Evolutionary conservation across 2,888 invertebrate species (phyloP), one percentile per base, ranked within the genome.

Genomic region (Adineta ricciae): DNA sequence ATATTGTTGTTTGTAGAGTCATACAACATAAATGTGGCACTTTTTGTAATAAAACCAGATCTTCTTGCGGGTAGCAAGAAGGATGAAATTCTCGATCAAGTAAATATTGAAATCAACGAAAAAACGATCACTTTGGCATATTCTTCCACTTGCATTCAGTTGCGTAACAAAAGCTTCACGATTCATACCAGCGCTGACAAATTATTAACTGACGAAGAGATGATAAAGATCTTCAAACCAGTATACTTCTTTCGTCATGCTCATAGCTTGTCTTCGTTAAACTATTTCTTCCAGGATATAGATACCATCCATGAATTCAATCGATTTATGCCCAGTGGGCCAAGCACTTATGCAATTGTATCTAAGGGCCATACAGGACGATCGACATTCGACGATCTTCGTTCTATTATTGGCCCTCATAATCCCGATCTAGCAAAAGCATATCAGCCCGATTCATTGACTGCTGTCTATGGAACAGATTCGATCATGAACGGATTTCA

Each of bases 311-410:
- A 90, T 24, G 89, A 90, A n/a, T 86, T 90, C 49, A 87, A 90
- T 38, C 87, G 87, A 73, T 90, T 88, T 86, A 90, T 91, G 89
- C 88, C 88, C 19, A 89, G 89, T 86, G 90, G 89, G 27, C 89
- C 89, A 36, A 38, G 38, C 24, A 78, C 73, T 21, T 78, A 41
- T 41, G 41, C 41, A 21, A n/a, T 78, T 1, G 21, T 78, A 41
- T 78, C 73, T 8, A 78, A 78, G 41, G 73, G 73, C 24, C 19
- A 41, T 36, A 78, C 73, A 11, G 73, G 73, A 78, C 36, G 41
- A 41, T 41, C 73, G 24, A 78, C 73, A 41, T 78, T 24, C 5
- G 73, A 78, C 41, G 73, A 78, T 41, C 73, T 78, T 41, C 41
- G 24, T 9, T 78, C 24, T 41, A 38, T 78, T 2, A 41, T 78